Conservation (phyloP, 2,888 invertebrate species). For the Melolontha melolontha region DNA sequence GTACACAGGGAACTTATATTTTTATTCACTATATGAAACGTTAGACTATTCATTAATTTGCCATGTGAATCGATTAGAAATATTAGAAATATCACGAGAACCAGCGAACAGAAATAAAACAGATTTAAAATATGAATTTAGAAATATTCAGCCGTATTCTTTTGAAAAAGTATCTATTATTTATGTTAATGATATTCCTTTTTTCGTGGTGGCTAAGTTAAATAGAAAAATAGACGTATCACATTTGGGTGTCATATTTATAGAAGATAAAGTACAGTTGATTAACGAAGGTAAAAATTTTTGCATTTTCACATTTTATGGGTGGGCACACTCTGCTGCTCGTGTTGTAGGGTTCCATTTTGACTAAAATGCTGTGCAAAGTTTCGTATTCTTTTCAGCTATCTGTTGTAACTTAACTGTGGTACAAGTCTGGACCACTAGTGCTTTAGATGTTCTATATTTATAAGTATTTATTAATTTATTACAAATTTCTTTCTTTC, state of each 20-base stretch:
- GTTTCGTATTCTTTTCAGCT: no score
- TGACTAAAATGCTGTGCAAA: no score
- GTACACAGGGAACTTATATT: conserved; percentile 49
- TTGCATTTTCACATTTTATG: background rate
- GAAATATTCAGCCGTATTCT: conserved; percentile 34
- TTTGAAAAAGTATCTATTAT: conserved; percentile 40
- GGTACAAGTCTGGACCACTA: no score
- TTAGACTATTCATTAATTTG: conserved; percentile 38
- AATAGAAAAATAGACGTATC: conserved; percentile 52
- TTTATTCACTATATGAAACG: conserved; percentile 52
- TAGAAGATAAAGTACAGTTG: conserved; percentile 51
- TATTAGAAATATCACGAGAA: conserved; percentile 22
- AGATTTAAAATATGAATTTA: conserved; percentile 21
- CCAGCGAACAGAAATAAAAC: conserved; percentile 4
- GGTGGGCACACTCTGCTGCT: no score
- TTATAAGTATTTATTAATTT: no score
- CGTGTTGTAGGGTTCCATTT: no score
- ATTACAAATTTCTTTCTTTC: conserved; percentile 41
- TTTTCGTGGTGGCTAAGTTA: conserved; percentile 49
- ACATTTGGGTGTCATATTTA: conserved; percentile 52
- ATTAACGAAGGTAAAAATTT: conserved; percentile 46
- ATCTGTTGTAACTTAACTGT: no score
- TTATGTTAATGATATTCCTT: conserved; percentile 47
- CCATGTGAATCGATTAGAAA: conserved; percentile 20
- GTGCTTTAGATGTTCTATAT: no score